Evolutionary conservation across 2,888 invertebrate genomes (phyloP), one percentile per base, ranked within the genome.

Genomic region (Watsonalla cultraria): DNA sequence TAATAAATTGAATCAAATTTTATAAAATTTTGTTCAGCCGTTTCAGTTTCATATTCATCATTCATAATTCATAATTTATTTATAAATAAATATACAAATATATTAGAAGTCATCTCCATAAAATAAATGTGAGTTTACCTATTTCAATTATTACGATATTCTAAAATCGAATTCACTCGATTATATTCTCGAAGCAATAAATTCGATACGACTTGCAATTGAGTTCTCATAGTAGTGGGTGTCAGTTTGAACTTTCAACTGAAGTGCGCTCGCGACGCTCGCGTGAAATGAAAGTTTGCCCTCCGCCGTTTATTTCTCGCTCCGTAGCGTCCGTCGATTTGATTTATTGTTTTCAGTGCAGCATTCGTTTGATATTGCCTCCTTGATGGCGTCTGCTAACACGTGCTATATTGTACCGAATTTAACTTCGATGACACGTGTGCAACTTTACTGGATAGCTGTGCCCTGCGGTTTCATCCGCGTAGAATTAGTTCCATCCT

Each of bases 281-380:
- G 70, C 79, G 78, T 79, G 82, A 81, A 86, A 88, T 85, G 82
- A 87, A 86, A 87, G 80, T 86, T 87, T 72, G 76, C 74, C 74
- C 75, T 70, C 74, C 79, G 80, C 74, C 78, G 81, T 82, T 83
- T 82, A 79, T 84, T 84, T 78, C 75, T 66, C 76, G 68, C 70
- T 74, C 72, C 70, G 67, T 1, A 14, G 49, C 49, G 65, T 69
- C 66, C 70, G 81, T 73, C 76, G 80, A 83, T 85, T 83, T 87
- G 86, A 88, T 88, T 86, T 86, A 86, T 86, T 81, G 82, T 82
- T 78, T 80, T 69, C 61, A 62, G 60, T 58, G 66, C 67, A 59
- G 64, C 68, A 70, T 75, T 78, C 77, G 78, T 80, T 80, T 73
- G 70, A 68, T 74, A 72, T 78, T 72, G 69, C 68, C 70, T 68